These are phyloP conservation scores for Myathropa florea DNA, from an alignment of 2,888 invertebrate genomes.

Conservation along the genomic window DNA sequence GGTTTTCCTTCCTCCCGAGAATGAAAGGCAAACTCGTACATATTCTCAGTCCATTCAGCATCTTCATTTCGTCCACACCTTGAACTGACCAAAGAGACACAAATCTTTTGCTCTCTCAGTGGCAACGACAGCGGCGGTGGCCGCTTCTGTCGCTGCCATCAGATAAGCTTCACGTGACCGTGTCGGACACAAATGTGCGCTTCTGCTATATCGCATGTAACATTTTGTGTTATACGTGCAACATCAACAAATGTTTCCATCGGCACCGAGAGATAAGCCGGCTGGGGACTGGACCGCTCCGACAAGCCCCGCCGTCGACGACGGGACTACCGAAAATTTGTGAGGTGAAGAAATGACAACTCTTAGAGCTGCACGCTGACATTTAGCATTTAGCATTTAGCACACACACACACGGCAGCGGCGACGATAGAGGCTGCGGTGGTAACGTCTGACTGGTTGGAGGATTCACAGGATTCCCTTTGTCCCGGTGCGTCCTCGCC, in stretches of 20 bases:
- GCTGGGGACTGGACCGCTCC: too few species aligned
- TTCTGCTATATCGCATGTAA: constrained; percentile 64
- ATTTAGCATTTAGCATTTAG: constrained; percentile 61
- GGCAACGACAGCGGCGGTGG: too few species aligned
- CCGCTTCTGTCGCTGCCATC: constrained; percentile 21
- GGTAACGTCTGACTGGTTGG: background rate
- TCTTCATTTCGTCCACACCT: constrained; percentile 69
- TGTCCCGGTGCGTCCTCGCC: constrained; percentile 3
- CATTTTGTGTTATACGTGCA: constrained; percentile 67
- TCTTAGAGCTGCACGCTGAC: constrained; percentile 67
- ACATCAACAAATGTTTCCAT: constrained; percentile 67
- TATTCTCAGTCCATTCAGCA: constrained; percentile 36
- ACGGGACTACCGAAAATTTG: constrained; percentile 65
- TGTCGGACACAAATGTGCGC: constrained; percentile 62
- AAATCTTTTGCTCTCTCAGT: too few species aligned
- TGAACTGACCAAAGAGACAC: constrained; percentile 1
- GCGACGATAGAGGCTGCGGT: too few species aligned
- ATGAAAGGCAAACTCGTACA: constrained; percentile 10
- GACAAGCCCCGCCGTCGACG: background rate
- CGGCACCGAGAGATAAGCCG: constrained; percentile 42
- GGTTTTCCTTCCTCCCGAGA: constrained; percentile 2
- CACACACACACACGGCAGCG: constrained; percentile 36
- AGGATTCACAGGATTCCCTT: constrained; percentile 2
- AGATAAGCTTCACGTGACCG: constrained; percentile 67
- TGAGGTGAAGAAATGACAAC: constrained; percentile 71